Evolutionary conservation across 2,888 invertebrate species (phyloP).

Genomic region (Stratiomys singularior): DNA sequence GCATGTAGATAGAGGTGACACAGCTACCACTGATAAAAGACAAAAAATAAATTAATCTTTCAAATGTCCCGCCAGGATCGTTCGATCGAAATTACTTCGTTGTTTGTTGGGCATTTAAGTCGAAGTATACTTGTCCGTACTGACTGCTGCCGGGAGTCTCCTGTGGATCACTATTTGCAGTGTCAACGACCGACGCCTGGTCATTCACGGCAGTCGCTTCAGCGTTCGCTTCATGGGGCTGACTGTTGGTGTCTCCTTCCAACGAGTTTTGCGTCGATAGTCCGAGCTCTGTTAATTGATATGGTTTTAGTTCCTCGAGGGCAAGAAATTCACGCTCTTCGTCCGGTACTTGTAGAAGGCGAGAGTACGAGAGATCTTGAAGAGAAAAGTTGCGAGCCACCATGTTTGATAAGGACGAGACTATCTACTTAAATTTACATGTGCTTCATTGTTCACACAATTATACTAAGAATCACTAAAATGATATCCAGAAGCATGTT

Average conservation of each 20-base stretch:
- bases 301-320: conserved; percentile 64
- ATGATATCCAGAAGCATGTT: not conserved
- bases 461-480: not conserved
- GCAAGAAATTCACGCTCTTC: conserved; percentile 63
- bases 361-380: conserved; percentile 64
- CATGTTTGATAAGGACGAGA: conserved; percentile 56
- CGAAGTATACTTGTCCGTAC: conserved; percentile 52
- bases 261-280: conserved; percentile 48
- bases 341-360: conserved; percentile 63
- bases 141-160: conserved; percentile 9
- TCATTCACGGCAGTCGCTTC: conserved; percentile 25
- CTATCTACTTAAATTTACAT: conserved; percentile 2
- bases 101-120: conserved; percentile 53
- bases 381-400: conserved; percentile 64
- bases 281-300: conserved; percentile 55
- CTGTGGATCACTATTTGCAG: not conserved
- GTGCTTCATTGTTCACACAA: not conserved
- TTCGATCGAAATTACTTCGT: conserved; percentile 51
- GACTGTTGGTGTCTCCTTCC: conserved; percentile 30
- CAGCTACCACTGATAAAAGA: conserved; percentile 41
- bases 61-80: no score
- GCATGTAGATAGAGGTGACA: conserved; percentile 49
- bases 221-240: not conserved
- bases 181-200: not conserved
- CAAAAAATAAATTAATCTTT: conserved; percentile 10